phyloP scores from a whole-genome alignment of 2,113 vertebrate genomes.

The Dipodomys merriami region DNA sequence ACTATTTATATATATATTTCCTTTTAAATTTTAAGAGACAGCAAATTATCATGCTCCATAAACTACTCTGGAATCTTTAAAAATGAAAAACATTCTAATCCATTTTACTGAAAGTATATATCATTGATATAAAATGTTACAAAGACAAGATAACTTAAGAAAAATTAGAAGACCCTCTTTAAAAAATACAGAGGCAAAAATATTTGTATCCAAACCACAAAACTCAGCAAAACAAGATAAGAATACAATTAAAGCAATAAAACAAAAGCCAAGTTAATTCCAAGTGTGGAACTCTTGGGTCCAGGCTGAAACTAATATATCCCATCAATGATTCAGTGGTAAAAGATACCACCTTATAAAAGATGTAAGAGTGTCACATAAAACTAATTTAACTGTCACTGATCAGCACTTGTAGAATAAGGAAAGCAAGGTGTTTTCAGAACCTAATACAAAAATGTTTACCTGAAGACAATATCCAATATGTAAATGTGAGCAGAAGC shows the following conservation, averaged over 20 bases:
- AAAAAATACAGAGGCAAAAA: neutral
- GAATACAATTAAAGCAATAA: slow-evolving; percentile 5
- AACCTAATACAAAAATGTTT: neutral
- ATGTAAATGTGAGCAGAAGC: neutral
- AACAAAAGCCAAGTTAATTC: neutral
- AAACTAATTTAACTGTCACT: neutral
- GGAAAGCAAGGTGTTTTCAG: neutral
- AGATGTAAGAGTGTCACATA: neutral
- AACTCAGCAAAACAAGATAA: neutral
- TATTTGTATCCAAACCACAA: neutral
- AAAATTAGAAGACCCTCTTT: neutral
- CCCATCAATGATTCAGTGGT: neutral
- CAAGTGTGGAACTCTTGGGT: neutral
- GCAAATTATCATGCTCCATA: neutral
- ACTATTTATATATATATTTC: neutral
- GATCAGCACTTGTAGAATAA: neutral
- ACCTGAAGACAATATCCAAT: neutral
- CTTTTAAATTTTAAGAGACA: neutral
- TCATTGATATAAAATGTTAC: neutral
- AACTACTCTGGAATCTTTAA: neutral
- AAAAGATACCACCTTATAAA: neutral
- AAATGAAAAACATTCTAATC: slow-evolving; percentile 1
- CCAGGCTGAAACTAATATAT: slow-evolving; percentile 14
- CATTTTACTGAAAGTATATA: neutral
- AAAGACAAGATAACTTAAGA: neutral